Base-by-base conservation (phyloP, 1,140 invertebrate species). In the Leptinotarsa texana region DNA sequence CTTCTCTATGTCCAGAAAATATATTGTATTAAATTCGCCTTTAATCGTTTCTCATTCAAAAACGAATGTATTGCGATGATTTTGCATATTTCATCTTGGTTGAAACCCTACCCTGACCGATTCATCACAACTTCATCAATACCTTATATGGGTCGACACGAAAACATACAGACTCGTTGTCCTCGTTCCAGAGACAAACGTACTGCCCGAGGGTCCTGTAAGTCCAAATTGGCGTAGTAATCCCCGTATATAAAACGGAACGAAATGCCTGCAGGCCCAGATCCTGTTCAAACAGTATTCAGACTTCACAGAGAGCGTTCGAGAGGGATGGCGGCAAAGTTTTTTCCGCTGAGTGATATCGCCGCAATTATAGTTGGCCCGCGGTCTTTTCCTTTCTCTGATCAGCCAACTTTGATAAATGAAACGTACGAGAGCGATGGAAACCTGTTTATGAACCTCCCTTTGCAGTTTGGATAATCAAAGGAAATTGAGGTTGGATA, bases 341-440 rank as follows among this genome's bases (percentile, higher is more conserved):
- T 71, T 71, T 71, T 71, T 62, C 51, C 69, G 18, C 15, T 24
- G 49, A 33, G 61, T 71, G 69, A 71, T 71, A 71, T 71, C 57
- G 51, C 69, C 22, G 69, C 69, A 71, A 71, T 71, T 71, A 71
- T 71, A 71, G 49, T 62, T 49, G 48, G 69, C 69, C 69, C 57
- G 49, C 49, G 49, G 69, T 48, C 47, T 24, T 62, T 71, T 62
- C 69, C 69, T 71, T 63, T 62, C 69, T 71, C 69, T 71, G 69
- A 71, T 71, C 69, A 71, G 22, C 69, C 69, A 62, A 71, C 69
- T 71, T 71, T 71, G 69, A 71, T 71, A 71, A 71, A 71, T 71
- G 69, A 61, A 68, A 71, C 27, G 49, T 62, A 61, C 22, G 49
- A 24, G 22, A 71, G 51, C 57, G 49, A 62, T 51, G 69, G 33